Percentiles rank a stretch among this genome's conserved stretches.
phyloP scores from a whole-genome alignment of 2,113 vertebrate genomes.

The Ceyx cyanopectus region DNA sequence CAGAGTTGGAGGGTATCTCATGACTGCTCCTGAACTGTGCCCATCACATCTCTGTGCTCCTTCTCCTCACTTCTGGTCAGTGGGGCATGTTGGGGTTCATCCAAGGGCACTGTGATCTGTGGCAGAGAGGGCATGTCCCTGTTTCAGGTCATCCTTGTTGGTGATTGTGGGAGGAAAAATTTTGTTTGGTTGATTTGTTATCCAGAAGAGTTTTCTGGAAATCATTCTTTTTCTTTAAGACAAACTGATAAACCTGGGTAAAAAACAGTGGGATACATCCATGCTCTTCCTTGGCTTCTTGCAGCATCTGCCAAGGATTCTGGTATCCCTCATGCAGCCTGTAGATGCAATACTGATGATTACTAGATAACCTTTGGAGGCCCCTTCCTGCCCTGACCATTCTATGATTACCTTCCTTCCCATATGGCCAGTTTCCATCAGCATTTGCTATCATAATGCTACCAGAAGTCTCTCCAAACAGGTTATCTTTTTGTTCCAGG shows the following conservation, averaged over 20 bases:
- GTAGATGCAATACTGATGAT: background rate
- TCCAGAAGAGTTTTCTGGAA: background rate
- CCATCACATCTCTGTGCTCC: background rate
- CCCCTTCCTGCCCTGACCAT: too few relatives aligned
- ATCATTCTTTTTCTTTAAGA: background rate
- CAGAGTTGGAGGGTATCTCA: background rate
- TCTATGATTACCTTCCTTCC: background rate
- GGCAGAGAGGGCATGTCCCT: background rate
- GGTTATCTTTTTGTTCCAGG: background rate
- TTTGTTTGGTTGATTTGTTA: background rate
- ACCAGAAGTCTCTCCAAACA: background rate
- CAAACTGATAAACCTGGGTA: background rate
- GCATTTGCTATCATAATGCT: background rate
- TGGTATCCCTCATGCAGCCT: background rate
- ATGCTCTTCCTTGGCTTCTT: background rate
- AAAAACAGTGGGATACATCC: too few relatives aligned
- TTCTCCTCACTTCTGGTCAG: background rate
- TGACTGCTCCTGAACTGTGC: background rate
- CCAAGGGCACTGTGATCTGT: background rate
- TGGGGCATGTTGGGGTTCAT: rapidly evolving
- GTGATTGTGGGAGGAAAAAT: background rate
- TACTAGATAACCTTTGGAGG: too few relatives aligned
- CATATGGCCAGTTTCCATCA: background rate
- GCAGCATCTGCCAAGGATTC: background rate
- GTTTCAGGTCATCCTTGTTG: background rate